Conservation (phyloP, 2,797 vertebrate species). For the Typhlichthys eigenmanni region DNA sequence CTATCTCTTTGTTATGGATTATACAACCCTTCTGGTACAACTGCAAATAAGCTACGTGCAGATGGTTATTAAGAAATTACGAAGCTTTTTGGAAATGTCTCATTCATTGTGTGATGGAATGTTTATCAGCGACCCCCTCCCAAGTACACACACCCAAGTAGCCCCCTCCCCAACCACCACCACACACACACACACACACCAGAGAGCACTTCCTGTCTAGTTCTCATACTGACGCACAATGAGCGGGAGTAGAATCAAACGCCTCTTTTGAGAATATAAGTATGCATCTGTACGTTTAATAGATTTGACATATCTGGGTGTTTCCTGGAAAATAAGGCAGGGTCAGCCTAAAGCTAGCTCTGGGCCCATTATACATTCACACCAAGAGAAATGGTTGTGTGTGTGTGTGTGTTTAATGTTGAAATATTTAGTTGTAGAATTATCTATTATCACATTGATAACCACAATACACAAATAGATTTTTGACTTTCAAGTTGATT, state of each 20-base stretch:
- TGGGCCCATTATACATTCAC: not conserved
- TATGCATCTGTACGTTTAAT: conserved; percentile 30
- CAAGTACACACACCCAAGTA: not conserved
- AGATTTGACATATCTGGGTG: conserved; percentile 52
- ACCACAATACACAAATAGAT: too few relatives aligned
- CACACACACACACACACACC: conserved; percentile 5
- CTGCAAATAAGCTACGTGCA: conserved; percentile 24
- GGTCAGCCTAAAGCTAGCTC: conserved; percentile 14
- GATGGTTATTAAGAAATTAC: conserved; percentile 10
- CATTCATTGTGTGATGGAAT: conserved; percentile 56
- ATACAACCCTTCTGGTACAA: conserved; percentile 40
- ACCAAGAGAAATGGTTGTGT: too few relatives aligned
- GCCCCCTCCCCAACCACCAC: not conserved
- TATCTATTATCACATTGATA: not conserved
- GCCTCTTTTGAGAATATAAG: conserved; percentile 20
- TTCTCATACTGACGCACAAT: not conserved
- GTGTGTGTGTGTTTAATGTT: too few relatives aligned
- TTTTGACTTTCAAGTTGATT: conserved; percentile 14
- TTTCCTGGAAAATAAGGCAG: conserved; percentile 48
- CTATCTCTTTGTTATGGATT: conserved; percentile 32
- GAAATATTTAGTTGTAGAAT: not conserved
- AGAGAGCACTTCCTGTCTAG: not conserved
- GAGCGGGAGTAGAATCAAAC: conserved; percentile 2
- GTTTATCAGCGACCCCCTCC: conserved; percentile 28
- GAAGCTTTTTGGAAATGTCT: conserved; percentile 17